phyloP scores from a whole-genome alignment of 53 echinoderm and acorn worm species.

The Antedon mediterranea region DNA sequence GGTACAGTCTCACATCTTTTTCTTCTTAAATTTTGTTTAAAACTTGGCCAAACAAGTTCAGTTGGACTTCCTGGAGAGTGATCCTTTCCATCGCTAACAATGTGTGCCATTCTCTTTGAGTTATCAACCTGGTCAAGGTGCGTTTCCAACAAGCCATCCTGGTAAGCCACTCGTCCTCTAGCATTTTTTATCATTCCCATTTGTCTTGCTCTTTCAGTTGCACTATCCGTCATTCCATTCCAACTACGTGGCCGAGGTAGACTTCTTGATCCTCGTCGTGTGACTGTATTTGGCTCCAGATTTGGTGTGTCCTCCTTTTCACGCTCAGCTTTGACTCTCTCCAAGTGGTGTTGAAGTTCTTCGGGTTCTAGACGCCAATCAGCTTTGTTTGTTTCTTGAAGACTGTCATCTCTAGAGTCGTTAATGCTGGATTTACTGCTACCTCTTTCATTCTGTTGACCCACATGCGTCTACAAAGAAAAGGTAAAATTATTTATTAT shows the following conservation, averaged over 20 bases:
- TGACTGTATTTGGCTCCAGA: neutral
- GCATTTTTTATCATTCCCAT: neutral
- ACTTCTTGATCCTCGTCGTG: neutral
- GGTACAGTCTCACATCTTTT: neutral
- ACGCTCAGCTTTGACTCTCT: neutral
- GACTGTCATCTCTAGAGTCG: neutral
- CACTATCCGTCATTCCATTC: neutral
- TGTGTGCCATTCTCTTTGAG: neutral
- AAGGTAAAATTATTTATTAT: too few relatives aligned
- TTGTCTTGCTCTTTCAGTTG: neutral
- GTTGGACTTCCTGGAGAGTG: neutral
- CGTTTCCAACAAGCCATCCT: neutral
- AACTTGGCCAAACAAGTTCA: neutral
- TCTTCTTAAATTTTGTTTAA: neutral
- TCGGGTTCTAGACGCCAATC: neutral
- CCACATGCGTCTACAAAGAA: neutral
- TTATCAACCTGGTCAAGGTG: neutral
- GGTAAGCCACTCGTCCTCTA: neutral
- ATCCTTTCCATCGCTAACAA: neutral
- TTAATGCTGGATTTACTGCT: neutral
- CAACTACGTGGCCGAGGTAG: neutral
- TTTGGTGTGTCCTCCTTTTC: neutral
- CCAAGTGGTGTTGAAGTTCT: neutral
- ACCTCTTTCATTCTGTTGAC: neutral
- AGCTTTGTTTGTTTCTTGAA: neutral